Base-by-base conservation (phyloP, 2,113 vertebrate species). In the Sardina pilchardus region DNA sequence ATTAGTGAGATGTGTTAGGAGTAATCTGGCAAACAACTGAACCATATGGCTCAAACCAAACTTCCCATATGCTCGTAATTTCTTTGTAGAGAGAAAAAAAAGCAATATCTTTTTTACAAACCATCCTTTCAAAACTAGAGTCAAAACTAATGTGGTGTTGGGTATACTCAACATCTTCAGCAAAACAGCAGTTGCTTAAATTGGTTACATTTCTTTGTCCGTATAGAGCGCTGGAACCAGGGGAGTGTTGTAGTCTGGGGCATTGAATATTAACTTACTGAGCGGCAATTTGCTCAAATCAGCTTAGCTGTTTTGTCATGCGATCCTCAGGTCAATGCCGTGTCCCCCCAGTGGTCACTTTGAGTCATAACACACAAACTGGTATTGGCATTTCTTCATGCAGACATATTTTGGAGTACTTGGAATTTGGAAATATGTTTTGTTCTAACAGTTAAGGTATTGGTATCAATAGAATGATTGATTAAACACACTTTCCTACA, bases 261-360 rank as follows among this genome's bases (percentile, higher is more conserved):
- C 36, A 84, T 84, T 4, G 82, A 86, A 56, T 84, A 86, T 88
- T 86, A 67, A 81, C 50, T 85, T 84, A 56, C 84, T 81, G 71
- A 47, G 10, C 39, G 86, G 67, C 75, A 84, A 71, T 43, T 36
- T 6, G 71, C 39, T 36, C 84, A 88, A 88, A 88, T 81, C 87
- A 86, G 50, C 67, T 87, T 89, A 85, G 84, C 34, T 82, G 82
- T 45, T 83, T 63, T 83, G 80, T 82, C 71, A 81, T 84, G 81
- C 83, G 53, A 39, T 84, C 44, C 53, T 83, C 81, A 56, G 83
- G 86, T 89, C 83, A 89, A 45, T 71, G 36, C 78, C 56, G 75
- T 45, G 59, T 50, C 36, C 67, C 50, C 85, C 90, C 88, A 88
- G 53, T 85, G 89, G 86, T 86, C 88, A 88, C 86, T 63, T 85